Evolutionary conservation across 2,888 invertebrate genomes (phyloP), one percentile per base, ranked within the genome.

Genomic region (Poecilobothrus nobilitatus): DNA sequence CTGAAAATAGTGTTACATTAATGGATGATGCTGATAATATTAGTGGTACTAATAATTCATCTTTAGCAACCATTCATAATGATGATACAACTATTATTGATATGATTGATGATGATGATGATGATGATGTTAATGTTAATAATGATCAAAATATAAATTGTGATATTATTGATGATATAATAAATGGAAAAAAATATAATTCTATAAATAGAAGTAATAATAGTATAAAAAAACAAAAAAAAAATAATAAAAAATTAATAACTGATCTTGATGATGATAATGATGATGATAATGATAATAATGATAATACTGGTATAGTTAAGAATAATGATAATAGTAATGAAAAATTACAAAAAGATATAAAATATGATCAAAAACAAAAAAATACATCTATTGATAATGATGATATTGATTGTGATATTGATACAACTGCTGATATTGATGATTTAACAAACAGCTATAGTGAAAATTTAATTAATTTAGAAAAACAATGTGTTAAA

Each of bases 401-500:
- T 66, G 34, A n/a, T 33, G 18, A 27, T 63, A 27, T 12, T 63
- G 27, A 63, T 63, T 5, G n/a, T 63, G 27, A 33, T 63, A 53
- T 53, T 53, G 53, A 53, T 53, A 53, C 53, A 53, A 53, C 53
- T 18, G 53, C 53, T 53, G 53, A 53, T 53, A 22, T 22, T 63
- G 63, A 63, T 63, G 22, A 63, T 63, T 22, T 22, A 63, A 63
- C 63, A 22, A 27, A 27, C 27, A 63, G 22, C 4, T 27, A 12
- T 27, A 63, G 27, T 27, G 21, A 20, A 21, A 63, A 12, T 34
- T 34, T 20, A 37, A 65, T 34, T 37, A n/a, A 33, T 65, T 65
- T 65, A 65, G 65, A 65, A 65, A 69, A 77, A 67, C 86, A 87
- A 81, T 87, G 87, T 76, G 82, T 84, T 77, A 85, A 84, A 78